A percentile compares a stretch with the other conserved stretches of the same genome.
Conservation (phyloP, 1,140 invertebrate genomes). For the Phymorhynchus buccinoides region DNA sequence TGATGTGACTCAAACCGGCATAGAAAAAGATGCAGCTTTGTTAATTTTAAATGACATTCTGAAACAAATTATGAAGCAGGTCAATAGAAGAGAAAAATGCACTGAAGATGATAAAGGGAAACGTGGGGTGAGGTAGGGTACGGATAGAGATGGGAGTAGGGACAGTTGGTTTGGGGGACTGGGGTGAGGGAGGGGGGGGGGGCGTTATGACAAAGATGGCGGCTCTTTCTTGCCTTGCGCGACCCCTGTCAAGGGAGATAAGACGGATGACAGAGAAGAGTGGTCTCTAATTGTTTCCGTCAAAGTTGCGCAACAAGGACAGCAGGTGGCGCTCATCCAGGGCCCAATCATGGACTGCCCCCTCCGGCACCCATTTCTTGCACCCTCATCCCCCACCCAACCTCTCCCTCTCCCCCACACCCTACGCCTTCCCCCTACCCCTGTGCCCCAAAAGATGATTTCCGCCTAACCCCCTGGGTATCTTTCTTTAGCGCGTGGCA, state of each 20-base stretch:
- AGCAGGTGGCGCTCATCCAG: background rate
- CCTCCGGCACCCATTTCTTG: background rate
- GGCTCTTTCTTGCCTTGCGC: background rate
- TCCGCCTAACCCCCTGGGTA: background rate
- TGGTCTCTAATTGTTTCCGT: slow-evolving; percentile 11
- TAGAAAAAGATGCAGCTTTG: no score
- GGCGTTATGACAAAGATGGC: background rate
- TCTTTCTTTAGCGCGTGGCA: background rate
- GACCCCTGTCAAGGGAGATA: background rate
- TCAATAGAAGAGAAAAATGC: no score
- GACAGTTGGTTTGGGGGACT: background rate
- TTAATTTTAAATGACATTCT: no score
- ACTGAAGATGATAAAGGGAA: no score
- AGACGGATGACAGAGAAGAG: background rate
- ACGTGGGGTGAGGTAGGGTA: background rate
- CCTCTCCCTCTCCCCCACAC: no score
- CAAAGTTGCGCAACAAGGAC: slow-evolving; percentile 10
- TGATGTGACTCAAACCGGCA: no score
- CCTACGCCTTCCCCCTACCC: no score
- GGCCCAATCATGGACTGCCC: background rate
- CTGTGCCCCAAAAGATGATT: background rate
- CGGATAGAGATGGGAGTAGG: background rate
- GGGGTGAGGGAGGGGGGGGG: background rate
- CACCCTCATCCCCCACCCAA: background rate
- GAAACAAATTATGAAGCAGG: no score